Percentiles rank a stretch among this genome's conserved stretches.
Evolutionary conservation across 2,113 vertebrate genomes (phyloP).

Genomic region (mouse (Mus musculus)): GRCm39 chr2:54271501-54272000

Average conservation of each 20-base stretch:
- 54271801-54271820: not conserved
- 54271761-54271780: not conserved
- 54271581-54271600: slow-evolving; percentile 10
- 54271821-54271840: not conserved
- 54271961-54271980: slow-evolving; percentile 15
- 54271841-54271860: not conserved
- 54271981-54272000: not conserved
- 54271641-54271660: not conserved
- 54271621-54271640: not conserved
- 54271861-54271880: not conserved
- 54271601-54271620: slow-evolving; percentile 34
- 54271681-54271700: not conserved
- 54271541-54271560: slow-evolving; percentile 18
- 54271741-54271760: not conserved
- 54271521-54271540: slow-evolving; percentile 20
- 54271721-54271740: slow-evolving; percentile 1
- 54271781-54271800: not conserved
- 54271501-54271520: not conserved
- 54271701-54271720: not conserved
- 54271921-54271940: not conserved
- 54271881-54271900: not conserved
- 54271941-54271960: not conserved
- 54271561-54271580: not conserved
- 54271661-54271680: not conserved
- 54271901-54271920: not conserved